phyloP scores from a whole-genome alignment of 2,888 invertebrate genomes.

The Tromatobia lineatoria region DNA sequence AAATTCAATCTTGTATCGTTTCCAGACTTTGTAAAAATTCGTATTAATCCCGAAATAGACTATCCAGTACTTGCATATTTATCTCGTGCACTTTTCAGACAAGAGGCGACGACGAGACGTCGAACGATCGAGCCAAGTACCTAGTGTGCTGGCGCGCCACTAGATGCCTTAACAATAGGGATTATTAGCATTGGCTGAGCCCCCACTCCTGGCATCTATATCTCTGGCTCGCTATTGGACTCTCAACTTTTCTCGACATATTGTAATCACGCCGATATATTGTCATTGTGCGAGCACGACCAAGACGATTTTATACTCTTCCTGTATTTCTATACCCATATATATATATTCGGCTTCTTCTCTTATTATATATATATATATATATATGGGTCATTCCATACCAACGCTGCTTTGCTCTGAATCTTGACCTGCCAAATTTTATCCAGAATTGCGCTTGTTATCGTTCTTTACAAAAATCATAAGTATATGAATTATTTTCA shows the following conservation, averaged over 20 bases:
- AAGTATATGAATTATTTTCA: too few species aligned
- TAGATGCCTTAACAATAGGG: constrained; percentile 77
- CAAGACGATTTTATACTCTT: constrained; percentile 58
- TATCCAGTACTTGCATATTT: not conserved
- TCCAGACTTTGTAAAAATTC: not conserved
- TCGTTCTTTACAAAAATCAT: too few species aligned
- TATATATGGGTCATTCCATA: not conserved
- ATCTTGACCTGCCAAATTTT: too few species aligned
- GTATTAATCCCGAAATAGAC: not conserved
- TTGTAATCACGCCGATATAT: constrained; percentile 83
- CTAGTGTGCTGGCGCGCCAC: constrained; percentile 27
- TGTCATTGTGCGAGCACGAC: constrained; percentile 71
- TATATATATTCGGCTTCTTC: not conserved
- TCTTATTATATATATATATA: not conserved
- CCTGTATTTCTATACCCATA: constrained; percentile 61
- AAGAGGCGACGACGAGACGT: constrained; percentile 34
- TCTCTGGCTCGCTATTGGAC: constrained; percentile 79
- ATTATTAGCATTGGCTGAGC: constrained; percentile 82
- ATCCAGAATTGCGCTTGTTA: too few species aligned
- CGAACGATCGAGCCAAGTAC: constrained; percentile 54
- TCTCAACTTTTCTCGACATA: constrained; percentile 80
- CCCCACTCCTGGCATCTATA: constrained; percentile 69
- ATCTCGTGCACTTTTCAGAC: constrained; percentile 42
- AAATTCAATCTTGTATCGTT: not conserved
- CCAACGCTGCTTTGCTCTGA: too few species aligned